phyloP scores from a whole-genome alignment of 2,888 invertebrate genomes.

The Lasioglossum pauxillum region DNA sequence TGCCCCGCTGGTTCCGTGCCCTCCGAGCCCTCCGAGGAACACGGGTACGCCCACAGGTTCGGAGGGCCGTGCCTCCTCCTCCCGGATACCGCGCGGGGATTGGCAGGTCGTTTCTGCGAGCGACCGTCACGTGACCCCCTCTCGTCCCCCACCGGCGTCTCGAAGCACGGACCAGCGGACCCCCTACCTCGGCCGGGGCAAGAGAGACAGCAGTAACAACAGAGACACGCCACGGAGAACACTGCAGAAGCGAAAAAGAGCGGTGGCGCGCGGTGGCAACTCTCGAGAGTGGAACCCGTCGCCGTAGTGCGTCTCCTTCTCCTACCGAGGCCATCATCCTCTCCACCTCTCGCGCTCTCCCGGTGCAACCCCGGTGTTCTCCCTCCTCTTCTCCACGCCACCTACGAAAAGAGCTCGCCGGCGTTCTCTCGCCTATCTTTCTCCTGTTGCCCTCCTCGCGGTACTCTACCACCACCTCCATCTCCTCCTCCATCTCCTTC shows the following conservation, averaged over 20 bases:
- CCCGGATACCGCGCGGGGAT: slow-evolving; percentile 80
- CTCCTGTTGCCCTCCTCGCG: slow-evolving; percentile 44
- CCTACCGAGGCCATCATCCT: slow-evolving; percentile 14
- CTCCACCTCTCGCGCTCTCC: slow-evolving; percentile 25
- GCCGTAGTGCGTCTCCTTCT: slow-evolving; percentile 32
- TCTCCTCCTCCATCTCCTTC: slow-evolving; percentile 37
- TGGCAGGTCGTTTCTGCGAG: slow-evolving; percentile 72
- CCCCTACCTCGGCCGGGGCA: slow-evolving; percentile 54
- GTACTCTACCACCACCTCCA: slow-evolving; percentile 19
- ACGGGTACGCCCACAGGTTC: slow-evolving; percentile 82
- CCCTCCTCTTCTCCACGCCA: background rate
- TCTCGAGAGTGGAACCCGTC: slow-evolving; percentile 60
- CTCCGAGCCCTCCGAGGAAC: slow-evolving; percentile 59
- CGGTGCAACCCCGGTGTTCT: slow-evolving; percentile 16
- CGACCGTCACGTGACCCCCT: slow-evolving; percentile 77
- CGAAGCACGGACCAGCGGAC: slow-evolving; percentile 14
- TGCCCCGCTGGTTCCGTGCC: slow-evolving; percentile 64
- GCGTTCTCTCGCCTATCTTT: slow-evolving; percentile 3
- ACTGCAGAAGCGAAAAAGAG: slow-evolving; percentile 75
- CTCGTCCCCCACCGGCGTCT: slow-evolving; percentile 23
- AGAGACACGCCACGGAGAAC: slow-evolving; percentile 79
- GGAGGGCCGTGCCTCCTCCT: slow-evolving; percentile 83
- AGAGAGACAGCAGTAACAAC: slow-evolving; percentile 80
- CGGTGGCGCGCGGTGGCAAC: slow-evolving; percentile 31
- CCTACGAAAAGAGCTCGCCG: background rate